These are phyloP conservation scores for Philereme transversata DNA, from an alignment of 2,888 invertebrate species.

Conservation along the genomic window DNA sequence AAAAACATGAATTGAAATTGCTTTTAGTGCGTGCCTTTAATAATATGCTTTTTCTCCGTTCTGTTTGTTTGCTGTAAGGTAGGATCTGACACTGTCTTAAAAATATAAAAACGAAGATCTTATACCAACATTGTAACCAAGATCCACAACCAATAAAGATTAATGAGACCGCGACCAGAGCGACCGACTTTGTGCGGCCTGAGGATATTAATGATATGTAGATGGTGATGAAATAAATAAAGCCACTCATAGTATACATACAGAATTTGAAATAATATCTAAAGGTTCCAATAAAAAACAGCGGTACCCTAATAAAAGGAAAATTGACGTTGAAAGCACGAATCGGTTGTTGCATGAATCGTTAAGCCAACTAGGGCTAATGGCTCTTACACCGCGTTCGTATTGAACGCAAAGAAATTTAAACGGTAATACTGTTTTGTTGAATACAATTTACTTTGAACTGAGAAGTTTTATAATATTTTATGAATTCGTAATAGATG, in stretches of 20 bases:
- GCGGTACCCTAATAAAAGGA: conserved; percentile 17
- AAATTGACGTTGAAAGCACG: conserved; percentile 21
- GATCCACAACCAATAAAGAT: neutral
- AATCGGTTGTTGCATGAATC: conserved; percentile 30
- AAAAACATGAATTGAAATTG: no score
- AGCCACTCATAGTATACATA: no score
- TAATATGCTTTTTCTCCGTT: no score
- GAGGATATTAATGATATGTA: neutral
- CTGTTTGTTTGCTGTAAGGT: no score
- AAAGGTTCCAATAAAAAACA: neutral
- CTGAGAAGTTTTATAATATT: neutral
- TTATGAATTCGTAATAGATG: neutral
- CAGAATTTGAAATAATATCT: no score
- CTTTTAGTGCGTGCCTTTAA: no score
- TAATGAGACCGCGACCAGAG: no score
- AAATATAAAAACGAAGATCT: no score
- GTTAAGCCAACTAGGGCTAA: conserved; percentile 26
- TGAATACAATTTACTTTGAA: conserved; percentile 1
- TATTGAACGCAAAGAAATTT: conserved; percentile 11
- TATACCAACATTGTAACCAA: no score
- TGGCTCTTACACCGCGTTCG: conserved; percentile 16
- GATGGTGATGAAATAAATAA: neutral
- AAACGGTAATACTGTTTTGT: neutral
- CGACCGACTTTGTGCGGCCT: no score
- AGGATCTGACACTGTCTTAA: no score